Evolutionary conservation across 2,113 vertebrate genomes (phyloP).

Genomic region (Dicrurus megarhynchus): DNA sequence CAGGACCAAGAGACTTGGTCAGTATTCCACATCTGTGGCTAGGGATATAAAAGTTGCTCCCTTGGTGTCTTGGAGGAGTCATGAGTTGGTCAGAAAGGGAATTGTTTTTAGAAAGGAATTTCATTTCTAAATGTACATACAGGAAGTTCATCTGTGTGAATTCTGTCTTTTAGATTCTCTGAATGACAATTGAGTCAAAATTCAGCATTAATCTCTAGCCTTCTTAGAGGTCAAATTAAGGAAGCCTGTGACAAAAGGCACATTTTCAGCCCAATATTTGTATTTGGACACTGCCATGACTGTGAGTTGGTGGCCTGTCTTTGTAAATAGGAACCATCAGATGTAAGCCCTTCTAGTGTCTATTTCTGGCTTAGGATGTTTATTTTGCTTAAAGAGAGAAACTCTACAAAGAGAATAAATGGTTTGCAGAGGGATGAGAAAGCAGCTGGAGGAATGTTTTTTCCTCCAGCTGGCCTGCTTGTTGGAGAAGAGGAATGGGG

Average conservation of each 20-base stretch:
- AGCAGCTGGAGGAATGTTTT: neutral
- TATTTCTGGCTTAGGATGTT: neutral
- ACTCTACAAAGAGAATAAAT: neutral
- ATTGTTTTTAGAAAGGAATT: neutral
- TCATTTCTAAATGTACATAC: fast-evolving
- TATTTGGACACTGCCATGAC: fast-evolving
- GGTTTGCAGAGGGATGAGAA: neutral
- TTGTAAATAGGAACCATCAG: neutral
- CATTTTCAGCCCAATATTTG: neutral
- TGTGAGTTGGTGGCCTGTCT: neutral
- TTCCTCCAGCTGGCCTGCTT: neutral
- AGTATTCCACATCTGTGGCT: neutral
- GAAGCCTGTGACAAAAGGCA: neutral
- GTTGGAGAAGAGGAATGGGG: neutral
- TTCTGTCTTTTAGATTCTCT: neutral
- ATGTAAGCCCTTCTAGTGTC: neutral
- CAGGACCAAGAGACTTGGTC: neutral
- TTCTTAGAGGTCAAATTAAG: neutral
- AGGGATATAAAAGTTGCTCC: neutral
- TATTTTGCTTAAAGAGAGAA: neutral
- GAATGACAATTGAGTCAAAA: neutral
- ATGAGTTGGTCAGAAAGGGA: neutral
- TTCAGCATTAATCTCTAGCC: neutral
- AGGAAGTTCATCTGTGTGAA: neutral
- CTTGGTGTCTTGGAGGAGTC: neutral